Base-by-base conservation (phyloP, 2,888 invertebrate species). In the Opisthograptis luteolata region DNA sequence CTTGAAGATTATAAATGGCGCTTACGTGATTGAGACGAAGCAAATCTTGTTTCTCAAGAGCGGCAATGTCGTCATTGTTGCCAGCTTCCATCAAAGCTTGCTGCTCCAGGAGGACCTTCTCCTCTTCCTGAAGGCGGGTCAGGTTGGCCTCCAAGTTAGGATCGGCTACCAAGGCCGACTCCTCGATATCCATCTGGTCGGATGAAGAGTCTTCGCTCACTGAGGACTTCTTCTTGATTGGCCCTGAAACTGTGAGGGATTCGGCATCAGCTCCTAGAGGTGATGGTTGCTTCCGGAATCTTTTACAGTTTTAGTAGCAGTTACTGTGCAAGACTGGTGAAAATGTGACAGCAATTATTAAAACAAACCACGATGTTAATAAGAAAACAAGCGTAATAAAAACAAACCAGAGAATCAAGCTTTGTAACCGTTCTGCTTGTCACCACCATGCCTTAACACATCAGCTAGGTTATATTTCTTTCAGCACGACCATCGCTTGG, bases 141-240 rank as follows among this genome's bases (percentile, higher is more conserved):
- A 89, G 68, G 60, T 79, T 80, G 58, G 71, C 70, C 63, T 89
- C 89, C 65, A 88, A 51, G 25, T 82, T 79, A 0, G 83, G 73
- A 28, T 88, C 88, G 1, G 93, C 92, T 69, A 94, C 88, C 79
- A 95, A 84, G 70, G 96, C 94, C 70, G 95, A 95, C 87, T 98
- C 97, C 76, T 97, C 97, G 82, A 97, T 92, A 87, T 98, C 98
- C 94, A 97, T 96, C 88, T 96, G 95, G 83, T 98, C 97, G 69
- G 97, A 97, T 68, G 96, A 95, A 53, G 95, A 95, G 55, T 86
- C 87, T 67, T 95, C 95, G 88, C 97, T 97, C 85, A 96, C 94
- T 74, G 97, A 93, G 64, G 97, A 96, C 87, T 96, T 97, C 93
- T 96, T 96, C 92, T 95, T 93, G 83, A 96, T 95, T 91, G 96